Evolutionary conservation across 2,888 invertebrate genomes (phyloP).

Genomic region (Epiblema foenella): DNA sequence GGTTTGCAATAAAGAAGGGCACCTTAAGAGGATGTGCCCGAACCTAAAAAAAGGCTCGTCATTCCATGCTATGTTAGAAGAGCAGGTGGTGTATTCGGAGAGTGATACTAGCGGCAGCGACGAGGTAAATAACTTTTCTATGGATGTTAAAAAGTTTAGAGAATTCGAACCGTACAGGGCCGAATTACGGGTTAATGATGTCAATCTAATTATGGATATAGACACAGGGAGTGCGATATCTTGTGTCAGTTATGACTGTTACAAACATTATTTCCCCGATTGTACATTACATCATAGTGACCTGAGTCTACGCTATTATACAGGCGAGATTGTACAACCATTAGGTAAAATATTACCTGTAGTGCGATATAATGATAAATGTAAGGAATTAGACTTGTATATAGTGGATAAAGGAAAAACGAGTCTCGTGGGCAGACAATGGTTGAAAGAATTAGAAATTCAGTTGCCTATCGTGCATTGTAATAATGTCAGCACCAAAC

Average conservation of each 20-base stretch:
- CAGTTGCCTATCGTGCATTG: not conserved
- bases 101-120: not conserved
- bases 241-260: too few species aligned
- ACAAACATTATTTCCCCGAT: too few species aligned
- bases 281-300: too few species aligned
- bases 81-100: not conserved
- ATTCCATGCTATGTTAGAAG: not conserved
- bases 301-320: not conserved
- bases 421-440: not conserved
- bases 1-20: not conserved
- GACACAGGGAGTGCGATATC: too few species aligned
- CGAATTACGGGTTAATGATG: too few species aligned
- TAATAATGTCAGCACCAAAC: not conserved
- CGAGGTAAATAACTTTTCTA: conserved; percentile 5
- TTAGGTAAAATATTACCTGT: not conserved
- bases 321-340: not conserved
- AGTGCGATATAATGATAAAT: not conserved
- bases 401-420: not conserved
- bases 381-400: not conserved
- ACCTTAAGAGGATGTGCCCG: conserved; percentile 1
- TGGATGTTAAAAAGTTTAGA: not conserved
- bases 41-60: not conserved
- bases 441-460: not conserved
- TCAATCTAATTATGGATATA: too few species aligned
- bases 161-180: not conserved